Conservation (phyloP, 2,797 vertebrate genomes). For the Tokudaia tokunoshimensis region DNA sequence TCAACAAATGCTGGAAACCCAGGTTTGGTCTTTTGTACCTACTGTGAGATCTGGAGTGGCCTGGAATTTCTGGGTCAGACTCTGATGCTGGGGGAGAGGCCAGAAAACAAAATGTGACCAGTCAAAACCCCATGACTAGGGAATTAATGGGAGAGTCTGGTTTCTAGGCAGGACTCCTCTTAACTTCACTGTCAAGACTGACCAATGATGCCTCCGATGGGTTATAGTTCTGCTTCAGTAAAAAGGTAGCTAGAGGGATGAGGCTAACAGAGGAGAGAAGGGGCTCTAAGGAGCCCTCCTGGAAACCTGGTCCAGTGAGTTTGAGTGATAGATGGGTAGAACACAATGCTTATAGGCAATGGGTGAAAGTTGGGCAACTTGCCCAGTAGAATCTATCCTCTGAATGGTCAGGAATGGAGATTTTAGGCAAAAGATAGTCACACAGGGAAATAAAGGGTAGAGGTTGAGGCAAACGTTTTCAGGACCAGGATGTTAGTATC, state of each 20-base stretch:
- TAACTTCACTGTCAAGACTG: background rate
- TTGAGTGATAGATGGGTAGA: background rate
- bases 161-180: background rate
- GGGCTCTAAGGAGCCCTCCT: background rate
- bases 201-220: background rate
- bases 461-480: background rate
- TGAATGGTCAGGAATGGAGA: background rate
- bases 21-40: background rate
- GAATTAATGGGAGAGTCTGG: background rate
- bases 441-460: background rate
- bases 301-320: background rate
- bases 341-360: background rate
- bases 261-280: background rate
- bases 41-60: background rate
- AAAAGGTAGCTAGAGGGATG: background rate
- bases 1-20: background rate
- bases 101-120: background rate
- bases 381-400: background rate
- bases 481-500: background rate
- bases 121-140: background rate
- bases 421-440: background rate
- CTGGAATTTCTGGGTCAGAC: background rate
- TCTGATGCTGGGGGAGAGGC: background rate
- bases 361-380: background rate
- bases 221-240: background rate